These are phyloP conservation scores for Odocoileus virginianus DNA, from an alignment of 2,113 vertebrate genomes.

Conservation along the genomic window DNA sequence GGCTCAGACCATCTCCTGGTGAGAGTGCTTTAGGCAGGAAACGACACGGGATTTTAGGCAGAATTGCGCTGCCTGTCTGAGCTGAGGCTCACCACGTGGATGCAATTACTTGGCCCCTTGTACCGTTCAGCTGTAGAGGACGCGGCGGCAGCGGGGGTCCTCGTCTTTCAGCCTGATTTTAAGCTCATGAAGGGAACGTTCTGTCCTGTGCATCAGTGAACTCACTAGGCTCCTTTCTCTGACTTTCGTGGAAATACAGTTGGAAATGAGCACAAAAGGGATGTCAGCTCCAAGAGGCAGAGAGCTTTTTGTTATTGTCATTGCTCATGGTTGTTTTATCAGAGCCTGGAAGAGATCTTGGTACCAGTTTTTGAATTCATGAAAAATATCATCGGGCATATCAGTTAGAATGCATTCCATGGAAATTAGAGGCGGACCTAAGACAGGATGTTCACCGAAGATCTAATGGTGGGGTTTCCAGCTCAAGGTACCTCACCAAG, in stretches of 20 bases:
- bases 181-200: neutral
- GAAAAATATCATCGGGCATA: neutral
- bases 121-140: neutral
- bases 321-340: neutral
- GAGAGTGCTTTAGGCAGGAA: neutral
- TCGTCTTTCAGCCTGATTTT: neutral
- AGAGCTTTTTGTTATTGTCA: too few relatives aligned
- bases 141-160: accelerated
- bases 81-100: neutral
- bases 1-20: accelerated
- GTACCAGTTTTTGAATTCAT: neutral
- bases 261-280: neutral
- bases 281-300: neutral
- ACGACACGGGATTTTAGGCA: accelerated
- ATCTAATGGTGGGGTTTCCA: neutral
- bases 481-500: accelerated
- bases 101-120: accelerated
- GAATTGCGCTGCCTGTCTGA: neutral
- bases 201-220: neutral
- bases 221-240: neutral
- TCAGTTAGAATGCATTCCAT: accelerated
- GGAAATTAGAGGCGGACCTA: accelerated
- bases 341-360: neutral
- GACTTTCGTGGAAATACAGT: neutral
- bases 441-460: accelerated